These are phyloP conservation scores for Euzophera pinguis DNA, from an alignment of 2,888 invertebrate species.

Conservation along the genomic window DNA sequence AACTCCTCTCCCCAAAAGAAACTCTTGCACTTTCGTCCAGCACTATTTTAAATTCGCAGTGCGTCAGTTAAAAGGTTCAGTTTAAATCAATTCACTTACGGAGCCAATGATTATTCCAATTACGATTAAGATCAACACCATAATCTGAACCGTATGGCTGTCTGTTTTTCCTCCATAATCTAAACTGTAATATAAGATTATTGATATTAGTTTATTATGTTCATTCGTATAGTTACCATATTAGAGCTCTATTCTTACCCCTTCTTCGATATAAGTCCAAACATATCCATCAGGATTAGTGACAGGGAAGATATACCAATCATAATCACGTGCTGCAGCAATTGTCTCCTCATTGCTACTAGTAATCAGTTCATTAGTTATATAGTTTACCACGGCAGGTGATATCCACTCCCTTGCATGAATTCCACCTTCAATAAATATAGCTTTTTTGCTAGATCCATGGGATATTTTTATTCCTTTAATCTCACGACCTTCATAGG, in stretches of 20 bases:
- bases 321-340: slow-evolving; percentile 74
- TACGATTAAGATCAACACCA: slow-evolving; percentile 89
- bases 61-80: too few species aligned
- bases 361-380: slow-evolving; percentile 81
- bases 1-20: too few species aligned
- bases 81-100: slow-evolving; percentile 43
- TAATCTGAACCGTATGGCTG: slow-evolving; percentile 67
- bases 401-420: slow-evolving; percentile 90
- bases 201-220: too few species aligned
- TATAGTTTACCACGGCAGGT: slow-evolving; percentile 81
- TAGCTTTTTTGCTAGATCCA: slow-evolving; percentile 44
- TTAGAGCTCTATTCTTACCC: slow-evolving; percentile 50
- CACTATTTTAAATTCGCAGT: too few species aligned
- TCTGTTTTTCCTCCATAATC: slow-evolving; percentile 85
- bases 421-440: slow-evolving; percentile 78
- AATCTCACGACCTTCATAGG: slow-evolving; percentile 66
- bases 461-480: slow-evolving; percentile 72
- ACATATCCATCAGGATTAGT: slow-evolving; percentile 89
- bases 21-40: too few species aligned
- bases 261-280: slow-evolving; percentile 77
- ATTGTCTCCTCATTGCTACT: slow-evolving; percentile 66
- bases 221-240: too few species aligned
- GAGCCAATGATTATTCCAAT: slow-evolving; percentile 86
- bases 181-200: slow-evolving; percentile 60
- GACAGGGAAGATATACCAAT: slow-evolving; percentile 88